Evolutionary conservation across 1,140 invertebrate genomes (phyloP), one percentile per base, ranked within the genome.

Genomic region (Heliothis virescens): DNA sequence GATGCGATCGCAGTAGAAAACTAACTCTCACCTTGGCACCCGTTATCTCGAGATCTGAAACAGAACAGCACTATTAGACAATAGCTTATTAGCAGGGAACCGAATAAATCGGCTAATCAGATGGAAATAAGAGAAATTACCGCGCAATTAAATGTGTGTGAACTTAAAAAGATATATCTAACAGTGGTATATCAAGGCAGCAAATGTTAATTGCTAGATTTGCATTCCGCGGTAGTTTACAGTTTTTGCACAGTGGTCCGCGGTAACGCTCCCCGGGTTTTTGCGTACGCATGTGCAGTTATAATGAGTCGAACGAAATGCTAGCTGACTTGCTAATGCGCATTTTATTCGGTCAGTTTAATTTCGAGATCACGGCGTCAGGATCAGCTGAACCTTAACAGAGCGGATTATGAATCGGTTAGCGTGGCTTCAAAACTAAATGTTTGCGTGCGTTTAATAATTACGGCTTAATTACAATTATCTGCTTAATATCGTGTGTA

Each of bases 11-110:
- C 34, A 34, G 60, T 55, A 76, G 47, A 48, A 13, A 63, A 60
- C 53, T 87, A 80, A 84, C 82, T 89, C 83, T 85, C 83, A 87
- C 85, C 87, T 81, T 52, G 10, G 26, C 50, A 77, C 11, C 63
- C 75, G 81, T 80, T 86, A 87, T 88, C 87, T 79, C 82, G 78
- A 13, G 62, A 92, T 92, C 91, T 92, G 91, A 84, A 92, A 92
- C 82, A 91, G 83, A 90, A 89, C 71, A 79, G 72, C 78, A 83
- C 63, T 48, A 81, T 77, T 91, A 86, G 90, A 88, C 87, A 89
- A 90, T 87, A 74, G 85, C 82, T 80, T 86, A 87, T 87, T 88
- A 85, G 63, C 62, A 26, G 79, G 47, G 55, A 82, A 84, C 75
- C 74, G 80, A 83, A 86, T 86, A 80, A 87, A 86, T 83, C 76